Conservation (phyloP, 1,140 invertebrate genomes). For the Limonius californicus region DNA sequence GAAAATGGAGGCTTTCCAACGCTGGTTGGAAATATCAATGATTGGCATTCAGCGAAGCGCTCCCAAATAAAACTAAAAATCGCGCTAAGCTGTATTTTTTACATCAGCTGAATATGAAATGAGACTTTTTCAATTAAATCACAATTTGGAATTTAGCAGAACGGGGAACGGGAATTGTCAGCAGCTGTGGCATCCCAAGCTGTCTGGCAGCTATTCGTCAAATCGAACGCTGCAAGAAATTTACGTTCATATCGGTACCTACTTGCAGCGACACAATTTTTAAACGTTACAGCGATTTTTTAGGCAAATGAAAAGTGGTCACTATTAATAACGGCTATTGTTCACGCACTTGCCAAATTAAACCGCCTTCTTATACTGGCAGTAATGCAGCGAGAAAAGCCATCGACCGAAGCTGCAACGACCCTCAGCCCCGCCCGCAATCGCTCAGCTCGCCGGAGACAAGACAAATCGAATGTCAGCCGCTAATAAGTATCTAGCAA, state of each 20-base stretch:
- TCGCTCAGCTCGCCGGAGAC: constrained; percentile 39
- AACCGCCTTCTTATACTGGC: constrained; percentile 30
- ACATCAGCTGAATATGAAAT: constrained; percentile 47
- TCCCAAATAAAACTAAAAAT: constrained; percentile 39
- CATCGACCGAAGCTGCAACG: constrained; percentile 10
- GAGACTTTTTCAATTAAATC: constrained; percentile 49
- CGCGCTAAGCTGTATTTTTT: constrained; percentile 42
- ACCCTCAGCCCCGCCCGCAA: constrained; percentile 36
- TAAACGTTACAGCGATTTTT: background rate
- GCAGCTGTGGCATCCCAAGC: constrained; percentile 12
- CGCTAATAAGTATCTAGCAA: constrained; percentile 49
- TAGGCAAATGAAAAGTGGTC: constrained; percentile 32
- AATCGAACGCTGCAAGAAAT: background rate
- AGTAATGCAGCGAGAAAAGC: background rate
- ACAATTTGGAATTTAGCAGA: constrained; percentile 30
- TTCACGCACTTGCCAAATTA: constrained; percentile 44
- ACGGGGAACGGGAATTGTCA: constrained; percentile 18
- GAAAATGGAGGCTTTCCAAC: constrained; percentile 13
- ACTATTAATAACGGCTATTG: constrained; percentile 40
- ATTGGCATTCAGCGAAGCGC: constrained; percentile 40
- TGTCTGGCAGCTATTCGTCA: background rate
- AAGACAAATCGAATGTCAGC: constrained; percentile 50
- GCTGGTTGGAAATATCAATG: constrained; percentile 34
- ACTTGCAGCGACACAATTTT: background rate
- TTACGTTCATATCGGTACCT: background rate